Percentiles rank a stretch among this genome's conserved stretches.
phyloP scores from a whole-genome alignment of 2,797 vertebrate species.

The Morus bassanus region DNA sequence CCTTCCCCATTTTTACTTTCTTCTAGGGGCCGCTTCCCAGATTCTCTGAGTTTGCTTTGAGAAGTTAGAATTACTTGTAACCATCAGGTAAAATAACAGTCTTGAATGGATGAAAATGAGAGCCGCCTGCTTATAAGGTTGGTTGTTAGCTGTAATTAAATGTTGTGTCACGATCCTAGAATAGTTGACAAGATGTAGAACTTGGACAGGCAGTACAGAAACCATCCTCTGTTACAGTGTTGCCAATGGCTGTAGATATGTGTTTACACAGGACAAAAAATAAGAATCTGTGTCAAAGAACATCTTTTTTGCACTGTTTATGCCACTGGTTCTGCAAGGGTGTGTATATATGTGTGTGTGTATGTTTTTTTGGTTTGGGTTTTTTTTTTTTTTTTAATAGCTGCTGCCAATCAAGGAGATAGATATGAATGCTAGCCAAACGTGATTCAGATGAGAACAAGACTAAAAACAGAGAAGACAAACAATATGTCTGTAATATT shows the following conservation, averaged over 20 bases:
- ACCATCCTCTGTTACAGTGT: rapidly evolving
- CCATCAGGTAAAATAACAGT: background rate
- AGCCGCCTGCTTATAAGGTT: background rate
- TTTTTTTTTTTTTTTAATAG: background rate
- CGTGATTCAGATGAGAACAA: constrained; percentile 3
- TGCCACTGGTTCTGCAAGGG: background rate
- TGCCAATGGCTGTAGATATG: background rate
- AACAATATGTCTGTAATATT: background rate
- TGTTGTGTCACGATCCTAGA: background rate
- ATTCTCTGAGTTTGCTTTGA: background rate
- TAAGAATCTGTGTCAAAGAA: background rate
- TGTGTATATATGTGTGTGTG: background rate
- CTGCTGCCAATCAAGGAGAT: background rate
- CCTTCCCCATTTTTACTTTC: background rate
- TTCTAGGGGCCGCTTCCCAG: background rate
- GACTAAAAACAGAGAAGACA: background rate
- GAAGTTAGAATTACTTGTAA: background rate
- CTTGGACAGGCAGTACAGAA: background rate
- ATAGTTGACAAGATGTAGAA: background rate
- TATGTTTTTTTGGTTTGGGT: too few species aligned
- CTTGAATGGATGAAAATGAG: background rate
- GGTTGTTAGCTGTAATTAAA: background rate
- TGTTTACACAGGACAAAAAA: background rate
- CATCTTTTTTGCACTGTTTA: background rate
- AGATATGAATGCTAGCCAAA: background rate